Base-by-base conservation (phyloP, 2,888 invertebrate genomes). In the Zonitis immaculata region DNA sequence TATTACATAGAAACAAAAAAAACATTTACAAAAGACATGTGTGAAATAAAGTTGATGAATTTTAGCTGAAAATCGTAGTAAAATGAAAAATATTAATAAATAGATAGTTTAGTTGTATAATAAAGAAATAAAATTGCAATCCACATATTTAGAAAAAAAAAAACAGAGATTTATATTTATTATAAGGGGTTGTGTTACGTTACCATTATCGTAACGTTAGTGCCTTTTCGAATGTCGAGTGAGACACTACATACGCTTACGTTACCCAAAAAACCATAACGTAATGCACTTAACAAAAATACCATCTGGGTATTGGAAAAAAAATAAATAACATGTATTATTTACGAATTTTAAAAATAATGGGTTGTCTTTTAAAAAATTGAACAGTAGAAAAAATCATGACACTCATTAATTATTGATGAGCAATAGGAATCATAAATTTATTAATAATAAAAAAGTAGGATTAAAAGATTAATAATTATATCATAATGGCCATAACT, bases 201-300 rank as follows among this genome's bases (percentile, higher is more conserved):
- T 68, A 65, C 67, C 55, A 56, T 53, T 65, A 52, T 54, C 64
- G 74, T 75, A 72, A 75, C 75, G 74, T 75, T 74, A 76, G 76
- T 76, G 76, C 76, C 76, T 76, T 75, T 68, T 73, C 72, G 73
- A 74, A 67, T 70, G 73, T 75, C 73, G 76, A 76, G 75, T 75
- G 76, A 76, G 75, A 75, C 74, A 75, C 71, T 71, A 71, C 51
- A 18, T 57, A 59, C 51, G 60, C 59, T 51, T 52, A 47, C 56
- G 58, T 59, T 49, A 49, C 56, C 6, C 45, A 35, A 8, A 7
- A 8, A 27, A 32, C 44, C 28, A 54, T 54, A 51, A 51, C 51
- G 46, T 47, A 20, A 16, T 32, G 51, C 51, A 30, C 26, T 49
- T n/a, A n/a, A n/a, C n/a, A 45, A 43, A 45, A 46, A 44, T 68